phyloP scores from a whole-genome alignment of 2,113 vertebrate species.

The Chrysochloris asiatica region DNA sequence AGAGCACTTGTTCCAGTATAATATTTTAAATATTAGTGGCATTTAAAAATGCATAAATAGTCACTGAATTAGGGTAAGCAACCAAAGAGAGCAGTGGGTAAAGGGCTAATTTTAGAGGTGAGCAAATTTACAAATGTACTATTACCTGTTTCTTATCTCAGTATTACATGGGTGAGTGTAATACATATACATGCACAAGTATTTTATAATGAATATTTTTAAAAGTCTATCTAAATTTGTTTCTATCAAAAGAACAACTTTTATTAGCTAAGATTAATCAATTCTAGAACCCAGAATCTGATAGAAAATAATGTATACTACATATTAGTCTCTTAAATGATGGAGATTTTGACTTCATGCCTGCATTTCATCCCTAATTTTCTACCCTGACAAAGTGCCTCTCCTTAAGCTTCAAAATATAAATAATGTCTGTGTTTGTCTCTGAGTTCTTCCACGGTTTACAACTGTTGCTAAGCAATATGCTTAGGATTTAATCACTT shows the following conservation, averaged over 20 bases:
- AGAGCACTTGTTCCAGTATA: neutral
- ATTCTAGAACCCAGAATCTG: neutral
- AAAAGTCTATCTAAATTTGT: neutral
- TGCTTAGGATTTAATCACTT: constrained; percentile 28
- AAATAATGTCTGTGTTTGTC: neutral
- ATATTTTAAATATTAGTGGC: too few relatives aligned
- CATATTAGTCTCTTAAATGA: neutral
- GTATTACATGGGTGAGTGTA: too few relatives aligned
- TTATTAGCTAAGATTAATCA: neutral
- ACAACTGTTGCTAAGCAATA: constrained; percentile 33
- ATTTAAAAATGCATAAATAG: too few relatives aligned
- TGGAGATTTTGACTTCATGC: neutral
- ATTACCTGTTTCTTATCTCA: too few relatives aligned
- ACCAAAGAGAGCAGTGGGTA: neutral
- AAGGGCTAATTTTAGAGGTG: neutral
- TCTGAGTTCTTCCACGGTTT: constrained; percentile 8
- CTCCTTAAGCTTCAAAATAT: constrained; percentile 1
- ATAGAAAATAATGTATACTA: neutral
- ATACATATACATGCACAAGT: too few relatives aligned
- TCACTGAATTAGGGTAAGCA: neutral
- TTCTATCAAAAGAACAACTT: too few relatives aligned
- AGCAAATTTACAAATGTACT: too few relatives aligned
- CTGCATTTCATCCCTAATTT: neutral
- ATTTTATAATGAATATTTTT: neutral
- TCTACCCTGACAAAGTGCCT: neutral